Percentiles rank a stretch among this genome's conserved stretches.
Evolutionary conservation across 1,140 invertebrate genomes (phyloP).

Genomic region (Drosophila eugracilis): DNA sequence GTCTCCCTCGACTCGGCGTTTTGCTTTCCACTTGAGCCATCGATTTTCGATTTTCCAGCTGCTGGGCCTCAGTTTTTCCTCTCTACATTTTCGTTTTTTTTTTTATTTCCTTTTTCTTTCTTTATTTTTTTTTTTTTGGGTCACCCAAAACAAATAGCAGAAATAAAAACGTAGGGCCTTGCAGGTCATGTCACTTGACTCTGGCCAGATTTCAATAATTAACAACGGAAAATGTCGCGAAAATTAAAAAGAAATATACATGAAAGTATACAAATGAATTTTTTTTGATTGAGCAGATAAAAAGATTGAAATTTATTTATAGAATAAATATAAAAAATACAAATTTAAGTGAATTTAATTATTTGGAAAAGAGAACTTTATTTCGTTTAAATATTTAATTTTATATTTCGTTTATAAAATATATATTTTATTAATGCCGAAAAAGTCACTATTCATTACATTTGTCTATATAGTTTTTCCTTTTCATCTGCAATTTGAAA

Average conservation of each 20-base stretch:
- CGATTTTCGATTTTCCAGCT: slow-evolving; percentile 67
- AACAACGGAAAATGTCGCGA: not conserved
- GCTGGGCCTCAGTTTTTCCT: slow-evolving; percentile 21
- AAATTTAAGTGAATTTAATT: too few species aligned
- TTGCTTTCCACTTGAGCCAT: slow-evolving; percentile 49
- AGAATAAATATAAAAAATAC: not conserved
- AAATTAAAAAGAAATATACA: not conserved
- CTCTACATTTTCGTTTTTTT: not conserved
- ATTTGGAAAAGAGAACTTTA: too few species aligned
- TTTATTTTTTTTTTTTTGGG: slow-evolving; percentile 7
- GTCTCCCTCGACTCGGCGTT: not conserved
- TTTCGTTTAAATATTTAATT: too few species aligned
- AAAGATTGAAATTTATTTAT: not conserved
- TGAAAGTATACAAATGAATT: not conserved
- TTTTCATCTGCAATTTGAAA: slow-evolving; percentile 29
- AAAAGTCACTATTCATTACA: not conserved
- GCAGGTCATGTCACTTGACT: slow-evolving; percentile 20
- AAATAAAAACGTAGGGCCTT: slow-evolving; percentile 1
- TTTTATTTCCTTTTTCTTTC: not conserved
- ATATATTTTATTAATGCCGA: not conserved
- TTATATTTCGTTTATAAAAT: too few species aligned
- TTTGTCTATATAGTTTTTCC: not conserved
- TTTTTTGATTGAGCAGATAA: not conserved
- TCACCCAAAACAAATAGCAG: slow-evolving; percentile 22
- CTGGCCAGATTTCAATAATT: slow-evolving; percentile 6